Evolutionary conservation across 2,888 invertebrate genomes (phyloP), one percentile per base, ranked within the genome.

Genomic region (Dascillus cervinus): DNA sequence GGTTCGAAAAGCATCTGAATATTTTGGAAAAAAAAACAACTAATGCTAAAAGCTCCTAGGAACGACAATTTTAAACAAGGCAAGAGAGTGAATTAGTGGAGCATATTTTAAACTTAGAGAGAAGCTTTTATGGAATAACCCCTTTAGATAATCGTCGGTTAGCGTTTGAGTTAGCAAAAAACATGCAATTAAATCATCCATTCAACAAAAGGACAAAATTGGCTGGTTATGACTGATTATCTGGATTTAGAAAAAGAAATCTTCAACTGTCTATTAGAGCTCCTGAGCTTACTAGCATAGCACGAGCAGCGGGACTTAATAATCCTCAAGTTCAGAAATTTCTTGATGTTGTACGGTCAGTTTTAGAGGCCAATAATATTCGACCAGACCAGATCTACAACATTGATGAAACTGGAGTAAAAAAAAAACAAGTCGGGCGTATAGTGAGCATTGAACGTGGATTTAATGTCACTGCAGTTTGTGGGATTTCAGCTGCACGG

Each of bases 81-180:
- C 11, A 29, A 21, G 29, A 21, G 11, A 21, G n/a, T 6, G 9
- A 6, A 8, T 21, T 29, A 13, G 29, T 29, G n/a, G 11, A 20
- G 10, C 29, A 21, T 20, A 28, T 28, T 20, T 20, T 28, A 11
- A 3, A 22, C 22, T 3, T 29, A 12, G 21, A 21, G 6, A 9
- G 8, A 3, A 12, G 22, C 14, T 22, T 29, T 29, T 29, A 29
- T 29, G 22, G 29, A 29, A 22, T 29, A 29, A 29, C 29, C 9
- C 10, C 22, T 20, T 20, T 13, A 10, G 13, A 29, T 29, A 13
- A 6, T 22, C 22, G 22, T 22, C 14, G 14, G 12, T 4, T 21
- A 11, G 29, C 29, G 5, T 29, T 29, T 29, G 22, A 29, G 13
- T 29, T 29, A 29, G 22, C 11, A 8, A 14, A 22, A 22, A 9